Evolutionary conservation across 2,888 invertebrate species (phyloP), one percentile per base, ranked within the genome.

Genomic region (Chloroclysta siterata): DNA sequence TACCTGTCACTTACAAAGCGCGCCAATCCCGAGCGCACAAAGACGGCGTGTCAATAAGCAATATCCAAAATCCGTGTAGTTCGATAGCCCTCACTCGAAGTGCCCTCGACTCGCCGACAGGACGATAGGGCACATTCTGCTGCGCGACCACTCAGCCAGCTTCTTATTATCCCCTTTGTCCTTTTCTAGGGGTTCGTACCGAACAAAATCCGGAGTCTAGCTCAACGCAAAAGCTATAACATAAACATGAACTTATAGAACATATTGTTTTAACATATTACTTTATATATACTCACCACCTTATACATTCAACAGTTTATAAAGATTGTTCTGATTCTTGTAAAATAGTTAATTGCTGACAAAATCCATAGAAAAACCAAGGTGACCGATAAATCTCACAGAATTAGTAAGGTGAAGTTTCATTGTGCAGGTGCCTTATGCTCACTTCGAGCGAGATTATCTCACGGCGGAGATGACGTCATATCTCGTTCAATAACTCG

Each of bases 41-140:
- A 68, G 69, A 68, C 66, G 60, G 55, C 68, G 72, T 69, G 69
- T 70, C 70, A 72, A 72, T 72, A 70, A 72, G 70, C 72, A 64
- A 63, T 71, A 71, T 71, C 72, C 72, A 61, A 72, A 72, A 72
- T 64, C 69, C 68, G 71, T 64, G 55, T 65, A 65, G 62, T 61
- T 65, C 52, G 60, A 68, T 59, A 59, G 67, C 55, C 57, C 67
- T 74, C 68, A 61, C 65, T 60, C 55, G 66, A 64, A 74, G 71
- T 64, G 69, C 77, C 69, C 85, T 85, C 72, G 71, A 78, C 72
- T 70, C 69, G 74, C 72, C 73, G 71, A 68, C 54, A 52, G 72
- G 74, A 76, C 78, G 87, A 87, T 87, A 87, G 81, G 81, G 86
- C 87, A 87, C 87, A 87, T 80, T 85, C 78, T 81, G 82, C 65